Conservation (phyloP, 2,888 invertebrate species). For the Tenthredo scrophulariae region DNA sequence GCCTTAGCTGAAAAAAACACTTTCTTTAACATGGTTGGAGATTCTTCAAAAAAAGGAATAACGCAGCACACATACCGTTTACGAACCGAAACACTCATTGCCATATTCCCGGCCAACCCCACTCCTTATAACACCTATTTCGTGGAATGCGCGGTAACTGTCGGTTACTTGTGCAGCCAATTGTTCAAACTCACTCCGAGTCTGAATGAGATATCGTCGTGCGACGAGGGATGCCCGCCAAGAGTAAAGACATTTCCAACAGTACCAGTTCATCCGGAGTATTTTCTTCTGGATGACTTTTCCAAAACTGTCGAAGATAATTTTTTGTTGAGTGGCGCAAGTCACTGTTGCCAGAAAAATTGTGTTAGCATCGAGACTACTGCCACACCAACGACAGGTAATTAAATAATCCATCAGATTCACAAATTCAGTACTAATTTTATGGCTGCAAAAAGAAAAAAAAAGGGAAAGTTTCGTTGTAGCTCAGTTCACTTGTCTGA, state of each 20-base stretch:
- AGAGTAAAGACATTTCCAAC: neutral
- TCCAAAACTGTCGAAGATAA: neutral
- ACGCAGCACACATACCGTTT: neutral
- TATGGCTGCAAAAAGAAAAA: slow-evolving; percentile 1
- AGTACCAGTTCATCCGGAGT: slow-evolving; percentile 2
- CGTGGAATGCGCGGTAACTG: slow-evolving; percentile 29
- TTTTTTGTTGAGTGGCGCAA: slow-evolving; percentile 6
- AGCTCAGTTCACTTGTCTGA: no score
- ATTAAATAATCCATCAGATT: neutral
- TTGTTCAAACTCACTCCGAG: slow-evolving; percentile 10
- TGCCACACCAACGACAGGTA: neutral
- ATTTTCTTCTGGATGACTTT: neutral
- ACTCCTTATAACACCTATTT: neutral
- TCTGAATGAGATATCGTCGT: slow-evolving; percentile 1
- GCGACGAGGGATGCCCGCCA: slow-evolving; percentile 5
- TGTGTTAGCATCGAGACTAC: slow-evolving; percentile 11
- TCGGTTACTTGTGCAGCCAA: neutral
- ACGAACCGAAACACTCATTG: neutral
- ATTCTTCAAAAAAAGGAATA: neutral
- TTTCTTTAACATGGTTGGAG: neutral
- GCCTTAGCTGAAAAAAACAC: neutral
- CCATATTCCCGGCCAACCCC: neutral
- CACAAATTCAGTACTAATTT: neutral
- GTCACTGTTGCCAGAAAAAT: neutral
- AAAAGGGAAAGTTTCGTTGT: no score